Evolutionary conservation across 37 sponge, comb jelly and placozoan genomes (phyloP), one percentile per base, ranked within the genome.

Genomic region (Halisarca cf. caerulea): DNA sequence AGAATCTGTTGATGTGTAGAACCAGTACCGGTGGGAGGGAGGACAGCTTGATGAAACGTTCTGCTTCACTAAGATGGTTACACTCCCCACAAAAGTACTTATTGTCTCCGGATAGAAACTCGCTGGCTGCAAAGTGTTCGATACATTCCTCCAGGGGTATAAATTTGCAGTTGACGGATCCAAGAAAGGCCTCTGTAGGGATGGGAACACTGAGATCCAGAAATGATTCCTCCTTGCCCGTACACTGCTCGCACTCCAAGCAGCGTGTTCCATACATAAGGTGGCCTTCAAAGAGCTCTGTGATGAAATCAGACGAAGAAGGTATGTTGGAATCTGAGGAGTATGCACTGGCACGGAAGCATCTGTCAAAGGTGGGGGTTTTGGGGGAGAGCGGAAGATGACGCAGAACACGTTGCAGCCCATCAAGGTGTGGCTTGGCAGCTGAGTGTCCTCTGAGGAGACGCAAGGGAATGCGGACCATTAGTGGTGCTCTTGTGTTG

Each of bases 181-280:
- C 77, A 17, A 74, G 21, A 25, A 74, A 43, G 42, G 77, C 32
- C 7, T 74, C 77, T 1, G 45, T 23, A 21, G 68, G 55, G 44
- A 92, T 91, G 11, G 94, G 94, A 34, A 93, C 51, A 59, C 91
- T 93, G 28, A 93, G 39, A 30, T 87, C 88, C 20, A 90, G 70
- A 37, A 93, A 93, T 11, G 53, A 59, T 42, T 93, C 94, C 32
- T 89, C 59, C 32, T 91, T 38, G 24, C 83, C 81, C 0, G 84
- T 84, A 43, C 32, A 75, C 41, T 60, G 78, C 17, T 93, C 94
- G 85, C 94, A 93, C 24, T 88, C 92, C 27, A 81, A 80, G 45
- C 94, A 92, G 8, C 59, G 66, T 21, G 86, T 92, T 57, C 81
- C 82, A 45, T 73, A 92, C 24, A 58, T 82, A 17, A 92, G 51